Evolutionary conservation across 2,888 invertebrate genomes (phyloP), one percentile per base, ranked within the genome.

Genomic region (Mesochorus sp.): DNA sequence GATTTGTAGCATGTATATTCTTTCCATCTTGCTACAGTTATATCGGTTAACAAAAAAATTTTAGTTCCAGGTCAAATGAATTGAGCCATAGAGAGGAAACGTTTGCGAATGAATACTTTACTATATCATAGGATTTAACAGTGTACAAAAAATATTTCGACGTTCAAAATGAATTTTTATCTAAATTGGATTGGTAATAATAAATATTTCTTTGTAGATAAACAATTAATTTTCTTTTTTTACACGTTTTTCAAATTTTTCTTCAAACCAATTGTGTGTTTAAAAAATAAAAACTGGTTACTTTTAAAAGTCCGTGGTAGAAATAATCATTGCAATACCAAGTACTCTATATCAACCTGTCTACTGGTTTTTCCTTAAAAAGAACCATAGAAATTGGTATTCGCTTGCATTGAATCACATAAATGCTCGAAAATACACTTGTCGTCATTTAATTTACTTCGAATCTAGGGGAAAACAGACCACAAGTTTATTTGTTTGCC

Each of bases 401-500:
- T 6, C 12, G 2, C 5, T 10, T 3, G 8, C 12, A 24, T 64
- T 37, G 37, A 19, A n/a, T 10, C n/a, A n/a, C 6, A 10, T 8
- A 3, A 6, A 66, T 4, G 14, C 26, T 24, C 5, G 17, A 51
- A 34, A 4, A 39, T 34, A 31, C 68, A 34, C 34, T 34, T 17
- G 44, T 21, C 6, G 19, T 61, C 37, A 39, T 71, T 61, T 28
- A 61, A 61, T 61, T 51, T 51, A 34, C 44, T 24, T 19, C 6
- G n/a, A 12, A 57, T 57, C 44, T 57, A 34, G 28, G 21, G 39
- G 17, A 28, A 42, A 71, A 71, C 28, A 17, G 28, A 51, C 26
- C 26, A 19, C 21, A 14, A 49, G 61, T 61, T 17, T 61, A 39
- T 51, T 71, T 51, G 70, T 61, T 61, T 47, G 21, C 17, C 24